Evolutionary conservation across 2,797 vertebrate genomes (phyloP), one percentile per base, ranked within the genome.

Genomic region (Parambassis ranga): DNA sequence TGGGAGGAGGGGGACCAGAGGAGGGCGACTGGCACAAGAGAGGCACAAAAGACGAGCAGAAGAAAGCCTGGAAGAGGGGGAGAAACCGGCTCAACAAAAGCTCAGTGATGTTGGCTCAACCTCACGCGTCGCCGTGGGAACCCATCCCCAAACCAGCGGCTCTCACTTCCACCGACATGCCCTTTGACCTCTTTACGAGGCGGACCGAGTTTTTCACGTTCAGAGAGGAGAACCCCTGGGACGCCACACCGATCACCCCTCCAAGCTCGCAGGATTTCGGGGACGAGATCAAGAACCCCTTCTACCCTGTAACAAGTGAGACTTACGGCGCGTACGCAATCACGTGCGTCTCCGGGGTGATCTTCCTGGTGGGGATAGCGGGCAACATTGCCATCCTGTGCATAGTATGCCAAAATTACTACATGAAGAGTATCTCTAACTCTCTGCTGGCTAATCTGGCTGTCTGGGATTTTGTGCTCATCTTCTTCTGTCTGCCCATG

Each of bases 391-490:
- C 97, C 19, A 95, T 98, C 78, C 95, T 98, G 91, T 99, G 97
- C 88, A 96, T 99, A 51, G 97, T 99, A 73, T 99, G 96, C 68
- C 97, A 99, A 79, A 99, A 99, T 89, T 98, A 98, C 90, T 98
- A 98, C 85, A 98, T 99, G 97, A 93, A 96, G 86, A 99, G 96
- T 88, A 98, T 99, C 89, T 99, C 97, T 71, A 99, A 99, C 84
- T 98, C 97, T 2, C 93, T 99, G 50, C 80, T 99, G 84, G 97
- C 97, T 49, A 99, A 98, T 67, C 68, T 99, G 81, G 97, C 97
- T 1, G 94, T 99, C 31, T 99, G 97, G 97, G 97, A 99, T 90
- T 98, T 98, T 61, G 91, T 94, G 26, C 93, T 98, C 70, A 92
- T 98, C 88, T 92, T 98, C 83, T 96, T 98, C 90, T 98, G 97